phyloP scores from a whole-genome alignment of 2,888 invertebrate species.

The Cosmorhoe ocellata region DNA sequence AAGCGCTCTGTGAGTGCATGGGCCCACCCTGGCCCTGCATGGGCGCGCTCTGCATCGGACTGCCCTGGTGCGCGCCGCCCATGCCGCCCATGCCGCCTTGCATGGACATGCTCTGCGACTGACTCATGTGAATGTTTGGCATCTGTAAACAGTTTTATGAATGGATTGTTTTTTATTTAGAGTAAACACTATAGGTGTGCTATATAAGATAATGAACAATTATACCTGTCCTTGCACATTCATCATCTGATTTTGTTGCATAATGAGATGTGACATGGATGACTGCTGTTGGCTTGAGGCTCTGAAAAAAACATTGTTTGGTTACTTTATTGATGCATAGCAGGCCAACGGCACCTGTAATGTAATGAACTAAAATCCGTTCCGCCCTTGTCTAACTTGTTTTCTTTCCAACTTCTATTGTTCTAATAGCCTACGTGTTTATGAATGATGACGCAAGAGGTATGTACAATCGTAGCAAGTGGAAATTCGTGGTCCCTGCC shows the following conservation, averaged over 20 bases:
- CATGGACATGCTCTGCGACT: conserved; percentile 85
- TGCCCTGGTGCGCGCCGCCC: conserved; percentile 46
- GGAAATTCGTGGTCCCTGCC: no score
- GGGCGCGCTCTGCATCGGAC: conserved; percentile 49
- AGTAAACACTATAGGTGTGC: neutral
- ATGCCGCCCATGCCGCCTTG: conserved; percentile 59
- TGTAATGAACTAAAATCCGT: no score
- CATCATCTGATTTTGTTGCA: conserved; percentile 81
- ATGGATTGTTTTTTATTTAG: neutral
- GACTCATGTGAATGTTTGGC: conserved; percentile 87
- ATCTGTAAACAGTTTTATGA: conserved; percentile 64
- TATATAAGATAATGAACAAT: conserved; percentile 10
- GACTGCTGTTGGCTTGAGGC: conserved; percentile 75
- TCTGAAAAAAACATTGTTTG: conserved; percentile 45
- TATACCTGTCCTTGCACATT: conserved; percentile 77
- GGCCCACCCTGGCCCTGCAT: conserved; percentile 48
- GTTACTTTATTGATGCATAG: neutral
- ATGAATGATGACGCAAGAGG: no score
- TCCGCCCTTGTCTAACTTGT: no score
- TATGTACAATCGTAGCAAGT: no score
- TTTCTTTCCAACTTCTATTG: no score
- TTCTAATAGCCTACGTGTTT: no score
- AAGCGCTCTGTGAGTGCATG: conserved; percentile 47
- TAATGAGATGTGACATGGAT: conserved; percentile 77
- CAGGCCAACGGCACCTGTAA: no score